Evolutionary conservation across 2,113 vertebrate genomes (phyloP).

Genomic region (Hiodon tergisus): DNA sequence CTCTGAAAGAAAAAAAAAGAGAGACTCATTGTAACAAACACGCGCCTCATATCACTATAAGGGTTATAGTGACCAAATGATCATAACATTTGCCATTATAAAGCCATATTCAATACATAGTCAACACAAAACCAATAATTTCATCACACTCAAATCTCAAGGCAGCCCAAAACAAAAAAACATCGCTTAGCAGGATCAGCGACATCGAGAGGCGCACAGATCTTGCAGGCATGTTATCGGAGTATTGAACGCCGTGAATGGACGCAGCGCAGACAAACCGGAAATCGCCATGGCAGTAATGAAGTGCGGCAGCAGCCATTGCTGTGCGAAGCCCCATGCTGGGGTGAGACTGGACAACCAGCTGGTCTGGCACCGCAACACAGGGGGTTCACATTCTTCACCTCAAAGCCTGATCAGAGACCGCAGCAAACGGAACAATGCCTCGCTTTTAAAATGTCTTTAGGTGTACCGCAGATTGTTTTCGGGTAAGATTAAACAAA

Average conservation of each 20-base stretch:
- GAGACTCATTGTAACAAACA: neutral
- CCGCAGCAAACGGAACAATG: slow-evolving; percentile 1
- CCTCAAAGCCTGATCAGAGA: slow-evolving; percentile 3
- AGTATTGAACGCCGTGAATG: too few species aligned
- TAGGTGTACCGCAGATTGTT: neutral
- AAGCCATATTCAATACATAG: neutral
- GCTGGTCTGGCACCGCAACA: neutral
- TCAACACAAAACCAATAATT: neutral
- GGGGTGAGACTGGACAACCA: neutral
- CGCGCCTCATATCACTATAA: neutral
- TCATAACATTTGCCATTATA: neutral
- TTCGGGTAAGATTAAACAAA: too few species aligned
- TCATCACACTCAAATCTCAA: neutral
- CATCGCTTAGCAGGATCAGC: too few species aligned
- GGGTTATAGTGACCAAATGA: neutral
- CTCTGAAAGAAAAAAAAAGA: slow-evolving; percentile 24
- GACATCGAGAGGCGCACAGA: too few species aligned
- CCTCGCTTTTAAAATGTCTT: neutral
- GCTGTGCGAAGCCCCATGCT: neutral
- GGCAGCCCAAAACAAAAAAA: too few species aligned
- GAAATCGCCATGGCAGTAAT: too few species aligned
- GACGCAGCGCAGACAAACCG: too few species aligned
- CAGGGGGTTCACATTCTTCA: neutral
- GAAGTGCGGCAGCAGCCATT: too few species aligned
- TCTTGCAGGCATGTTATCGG: too few species aligned